Percentiles rank a stretch among this genome's conserved stretches.
These are phyloP conservation scores for Chaetophractus vellerosus DNA, from an alignment of 2,797 vertebrate genomes.

Conservation along the genomic window DNA sequence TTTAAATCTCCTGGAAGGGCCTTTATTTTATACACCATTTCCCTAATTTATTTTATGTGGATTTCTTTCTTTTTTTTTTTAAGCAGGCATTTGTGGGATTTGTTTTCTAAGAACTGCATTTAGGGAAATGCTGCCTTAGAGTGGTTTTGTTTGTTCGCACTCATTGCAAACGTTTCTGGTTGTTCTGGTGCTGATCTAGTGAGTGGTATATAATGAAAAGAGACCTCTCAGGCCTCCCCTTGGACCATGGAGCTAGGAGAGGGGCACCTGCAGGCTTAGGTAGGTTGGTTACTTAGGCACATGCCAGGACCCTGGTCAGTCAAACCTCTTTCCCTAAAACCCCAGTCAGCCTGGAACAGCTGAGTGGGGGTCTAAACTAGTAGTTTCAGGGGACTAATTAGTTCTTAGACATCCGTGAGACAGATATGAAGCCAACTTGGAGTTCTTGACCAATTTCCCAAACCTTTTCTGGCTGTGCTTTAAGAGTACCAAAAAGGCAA, in stretches of 20 bases:
- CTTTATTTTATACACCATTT: not conserved
- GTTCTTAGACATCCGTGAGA: not conserved
- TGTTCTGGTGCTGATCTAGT: not conserved
- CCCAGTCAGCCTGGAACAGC: not conserved
- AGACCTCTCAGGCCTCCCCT: not conserved
- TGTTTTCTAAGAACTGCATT: constrained; percentile 16
- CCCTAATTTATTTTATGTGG: constrained; percentile 44
- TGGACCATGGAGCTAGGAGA: not conserved
- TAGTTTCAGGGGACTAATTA: not conserved
- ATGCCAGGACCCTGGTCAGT: not conserved
- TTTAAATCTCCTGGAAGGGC: not conserved
- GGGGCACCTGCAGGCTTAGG: not conserved
- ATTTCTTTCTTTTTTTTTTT: not conserved
- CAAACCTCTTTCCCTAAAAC: not conserved
- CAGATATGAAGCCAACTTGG: not conserved
- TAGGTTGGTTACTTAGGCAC: not conserved
- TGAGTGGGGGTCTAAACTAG: not conserved
- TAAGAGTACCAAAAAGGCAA: constrained; percentile 9
- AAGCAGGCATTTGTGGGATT: constrained; percentile 20
- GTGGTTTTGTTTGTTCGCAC: not conserved
- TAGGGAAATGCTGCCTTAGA: not conserved
- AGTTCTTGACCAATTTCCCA: constrained; percentile 41
- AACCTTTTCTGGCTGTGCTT: constrained; percentile 48
- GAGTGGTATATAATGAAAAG: not conserved
- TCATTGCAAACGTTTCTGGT: not conserved